A percentile compares a stretch with the other conserved stretches of the same genome.
Evolutionary conservation across 2,888 invertebrate species (phyloP).

Genomic region (Melipona bicolor): DNA sequence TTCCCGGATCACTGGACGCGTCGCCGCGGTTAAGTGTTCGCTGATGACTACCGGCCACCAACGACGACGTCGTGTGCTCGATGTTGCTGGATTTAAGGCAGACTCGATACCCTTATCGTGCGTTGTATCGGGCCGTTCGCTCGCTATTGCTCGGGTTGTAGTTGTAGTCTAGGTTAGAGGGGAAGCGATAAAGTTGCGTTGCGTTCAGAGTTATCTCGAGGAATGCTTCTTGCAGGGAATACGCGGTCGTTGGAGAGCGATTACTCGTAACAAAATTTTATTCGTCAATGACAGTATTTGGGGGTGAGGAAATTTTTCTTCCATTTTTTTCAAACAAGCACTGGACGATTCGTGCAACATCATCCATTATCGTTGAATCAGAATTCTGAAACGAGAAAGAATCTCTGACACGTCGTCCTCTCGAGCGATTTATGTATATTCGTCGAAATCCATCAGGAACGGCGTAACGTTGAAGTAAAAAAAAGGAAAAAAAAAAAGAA

Average conservation of each 20-base stretch:
- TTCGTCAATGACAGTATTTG: accelerated
- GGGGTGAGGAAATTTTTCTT: background rate
- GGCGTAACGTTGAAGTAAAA: conserved; percentile 31
- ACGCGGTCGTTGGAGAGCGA: too few relatives aligned
- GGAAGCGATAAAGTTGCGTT: conserved; percentile 24
- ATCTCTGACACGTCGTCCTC: too few relatives aligned
- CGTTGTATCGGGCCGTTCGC: conserved; percentile 42
- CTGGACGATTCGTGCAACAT: too few relatives aligned
- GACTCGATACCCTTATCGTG: conserved; percentile 29
- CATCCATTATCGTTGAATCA: background rate
- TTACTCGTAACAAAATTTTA: too few relatives aligned
- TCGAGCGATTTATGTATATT: conserved; percentile 19
- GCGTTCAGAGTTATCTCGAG: background rate
- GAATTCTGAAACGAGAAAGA: too few relatives aligned
- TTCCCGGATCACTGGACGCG: conserved; percentile 41
- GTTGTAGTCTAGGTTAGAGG: conserved; percentile 26
- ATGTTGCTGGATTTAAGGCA: conserved; percentile 47
- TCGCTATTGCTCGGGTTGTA: conserved; percentile 12
- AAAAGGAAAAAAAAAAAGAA: too few relatives aligned
- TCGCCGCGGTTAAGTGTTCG: conserved; percentile 40
- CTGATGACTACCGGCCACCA: conserved; percentile 61
- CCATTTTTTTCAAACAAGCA: background rate
- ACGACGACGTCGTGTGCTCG: conserved; percentile 51
- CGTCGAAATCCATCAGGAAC: conserved; percentile 11
- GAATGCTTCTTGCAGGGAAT: background rate